Evolutionary conservation across 1,140 invertebrate species (phyloP).

Genomic region (Zaprionus tsacasi): DNA sequence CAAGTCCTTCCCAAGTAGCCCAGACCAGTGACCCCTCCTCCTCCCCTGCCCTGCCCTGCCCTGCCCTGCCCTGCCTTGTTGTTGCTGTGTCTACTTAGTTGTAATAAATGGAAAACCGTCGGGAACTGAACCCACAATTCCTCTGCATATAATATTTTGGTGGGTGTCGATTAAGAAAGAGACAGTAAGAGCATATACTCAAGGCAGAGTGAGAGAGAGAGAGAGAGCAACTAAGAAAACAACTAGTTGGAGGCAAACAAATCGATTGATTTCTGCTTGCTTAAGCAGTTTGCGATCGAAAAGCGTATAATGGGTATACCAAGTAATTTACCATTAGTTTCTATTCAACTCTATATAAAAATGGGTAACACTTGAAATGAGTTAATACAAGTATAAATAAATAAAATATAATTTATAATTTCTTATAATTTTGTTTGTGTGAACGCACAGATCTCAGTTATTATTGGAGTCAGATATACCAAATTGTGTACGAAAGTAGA

Average conservation of each 20-base stretch:
- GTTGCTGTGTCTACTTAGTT: constrained; percentile 71
- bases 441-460: too few relatives aligned
- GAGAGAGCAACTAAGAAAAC: not conserved
- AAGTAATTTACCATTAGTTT: constrained; percentile 71
- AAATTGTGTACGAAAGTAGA: not conserved
- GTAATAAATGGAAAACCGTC: constrained; percentile 74
- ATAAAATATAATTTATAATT: too few relatives aligned
- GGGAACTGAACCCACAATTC: constrained; percentile 52
- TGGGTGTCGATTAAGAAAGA: constrained; percentile 39
- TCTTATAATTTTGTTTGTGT: too few relatives aligned
- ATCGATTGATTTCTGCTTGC: constrained; percentile 83
- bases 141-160: constrained; percentile 73
- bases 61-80: constrained; percentile 9
- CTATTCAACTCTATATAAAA: constrained; percentile 31
- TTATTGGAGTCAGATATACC: too few relatives aligned
- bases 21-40: not conserved
- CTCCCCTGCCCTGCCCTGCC: not conserved
- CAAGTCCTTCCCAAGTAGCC: constrained; percentile 13
- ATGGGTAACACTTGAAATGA: constrained; percentile 30
- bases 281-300: constrained; percentile 60
- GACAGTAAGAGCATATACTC: not conserved
- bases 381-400: too few relatives aligned
- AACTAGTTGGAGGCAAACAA: constrained; percentile 9
- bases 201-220: constrained; percentile 10
- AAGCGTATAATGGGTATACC: constrained; percentile 7